Conservation (phyloP, 2,888 invertebrate genomes). For the Torymus texanus region DNA sequence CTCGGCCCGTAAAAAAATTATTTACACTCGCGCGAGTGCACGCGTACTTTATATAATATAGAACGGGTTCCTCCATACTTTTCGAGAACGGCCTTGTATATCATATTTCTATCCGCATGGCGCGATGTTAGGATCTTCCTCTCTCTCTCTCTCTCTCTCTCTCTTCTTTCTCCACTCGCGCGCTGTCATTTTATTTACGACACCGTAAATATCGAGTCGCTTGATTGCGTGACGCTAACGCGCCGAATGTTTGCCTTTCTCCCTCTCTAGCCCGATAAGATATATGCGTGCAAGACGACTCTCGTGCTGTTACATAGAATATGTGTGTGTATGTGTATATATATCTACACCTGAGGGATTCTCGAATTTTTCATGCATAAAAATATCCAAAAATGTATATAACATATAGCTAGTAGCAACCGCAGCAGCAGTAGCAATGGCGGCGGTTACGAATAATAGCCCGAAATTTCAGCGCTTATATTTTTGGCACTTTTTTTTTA, state of each 20-base stretch:
- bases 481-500: too few relatives aligned
- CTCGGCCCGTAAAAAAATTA: not conserved
- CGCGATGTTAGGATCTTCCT: conserved; percentile 16
- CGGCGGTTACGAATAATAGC: too few relatives aligned
- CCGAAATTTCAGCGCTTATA: too few relatives aligned
- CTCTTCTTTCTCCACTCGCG: not conserved
- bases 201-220: conserved; percentile 63
- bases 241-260: conserved; percentile 65
- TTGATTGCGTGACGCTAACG: conserved; percentile 62
- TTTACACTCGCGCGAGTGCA: not conserved
- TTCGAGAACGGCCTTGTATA: conserved; percentile 4
- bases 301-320: conserved; percentile 15
- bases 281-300: conserved; percentile 58
- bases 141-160: too few relatives aligned
- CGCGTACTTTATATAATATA: conserved; percentile 11
- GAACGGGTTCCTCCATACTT: too few relatives aligned
- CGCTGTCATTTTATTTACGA: conserved; percentile 64
- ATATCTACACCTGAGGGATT: conserved; percentile 48
- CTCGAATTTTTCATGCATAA: conserved; percentile 17
- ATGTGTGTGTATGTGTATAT: too few relatives aligned
- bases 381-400: too few relatives aligned
- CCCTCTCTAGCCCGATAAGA: conserved; percentile 63
- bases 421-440: too few relatives aligned
- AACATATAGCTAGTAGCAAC: too few relatives aligned
- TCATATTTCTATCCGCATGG: conserved; percentile 38